Conservation (phyloP, 2,888 invertebrate species). For the Galerucella pusilla region DNA sequence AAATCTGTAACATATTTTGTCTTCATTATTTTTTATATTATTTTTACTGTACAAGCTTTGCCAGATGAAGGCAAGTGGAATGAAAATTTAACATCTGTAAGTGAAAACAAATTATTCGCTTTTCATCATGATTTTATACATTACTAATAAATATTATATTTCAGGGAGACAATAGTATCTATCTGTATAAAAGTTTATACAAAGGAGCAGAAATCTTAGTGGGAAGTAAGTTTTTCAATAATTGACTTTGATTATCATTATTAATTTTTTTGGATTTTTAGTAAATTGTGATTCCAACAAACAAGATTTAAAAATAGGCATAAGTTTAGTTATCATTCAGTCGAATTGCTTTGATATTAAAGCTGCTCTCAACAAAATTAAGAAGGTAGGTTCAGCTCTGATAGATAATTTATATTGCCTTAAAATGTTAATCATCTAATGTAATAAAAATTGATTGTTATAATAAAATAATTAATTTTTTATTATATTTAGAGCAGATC, state of each 20-base stretch:
- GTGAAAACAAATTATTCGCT: slow-evolving; percentile 20
- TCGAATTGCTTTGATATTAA: slow-evolving; percentile 70
- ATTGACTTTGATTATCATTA: not conserved
- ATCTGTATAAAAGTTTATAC: slow-evolving; percentile 74
- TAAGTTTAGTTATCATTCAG: slow-evolving; percentile 69
- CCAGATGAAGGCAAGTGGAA: slow-evolving; percentile 78
- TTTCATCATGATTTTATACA: not conserved
- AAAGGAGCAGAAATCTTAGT: slow-evolving; percentile 78
- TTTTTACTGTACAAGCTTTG: slow-evolving; percentile 53
- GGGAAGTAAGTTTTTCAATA: slow-evolving; percentile 69
- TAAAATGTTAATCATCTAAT: too few species aligned
- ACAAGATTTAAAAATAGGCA: slow-evolving; percentile 61
- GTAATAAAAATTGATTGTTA: too few species aligned
- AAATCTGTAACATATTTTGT: slow-evolving; percentile 27
- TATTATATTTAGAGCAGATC: too few species aligned
- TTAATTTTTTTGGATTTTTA: slow-evolving; percentile 52
- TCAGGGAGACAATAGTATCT: slow-evolving; percentile 66
- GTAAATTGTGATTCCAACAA: slow-evolving; percentile 66
- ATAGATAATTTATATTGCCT: too few species aligned
- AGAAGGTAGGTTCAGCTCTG: slow-evolving; percentile 52
- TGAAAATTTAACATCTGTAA: slow-evolving; percentile 67
- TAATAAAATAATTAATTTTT: too few species aligned
- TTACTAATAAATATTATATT: slow-evolving; percentile 45
- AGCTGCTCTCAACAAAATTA: slow-evolving; percentile 56
- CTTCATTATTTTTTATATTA: slow-evolving; percentile 23